Evolutionary conservation across 2,888 invertebrate species (phyloP), one percentile per base, ranked within the genome.

Genomic region (Bellardia bayeri): DNA sequence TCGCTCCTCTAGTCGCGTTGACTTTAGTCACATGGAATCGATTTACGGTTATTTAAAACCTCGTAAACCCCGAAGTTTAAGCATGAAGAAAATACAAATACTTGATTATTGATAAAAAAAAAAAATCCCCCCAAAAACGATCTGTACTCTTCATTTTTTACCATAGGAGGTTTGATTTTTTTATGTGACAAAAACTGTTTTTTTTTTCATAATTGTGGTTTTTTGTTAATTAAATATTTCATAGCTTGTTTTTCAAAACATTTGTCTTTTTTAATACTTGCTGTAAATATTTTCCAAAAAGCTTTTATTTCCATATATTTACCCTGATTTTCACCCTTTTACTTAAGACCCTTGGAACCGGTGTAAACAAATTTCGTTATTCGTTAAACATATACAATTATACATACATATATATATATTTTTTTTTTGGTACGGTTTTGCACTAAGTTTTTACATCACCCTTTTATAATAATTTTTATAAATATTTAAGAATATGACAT

Each of bases 11-110:
- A 92, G 90, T 89, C 92, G 93, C 89, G 89, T 92, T 89, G 93
- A 93, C 90, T 90, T 91, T 88, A 92, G 92, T 90, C 93, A 94
- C 90, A 92, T 94, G 93, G 93, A 93, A 89, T 93, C 93, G 87
- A 93, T 93, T 91, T 93, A 93, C 90, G 93, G 93, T 83, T 94
- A 93, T 90, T 90, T 93, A 71, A 94, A 94, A 89, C 93, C 93
- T 30, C 93, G 93, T 89, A 93, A 93, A 88, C 91, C 92, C 86
- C 92, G 93, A 88, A 93, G 92, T 90, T 92, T 94, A 72, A 93
- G 93, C 87, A 90, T 93, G 86, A 93, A 93, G 90, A 92, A 92
- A 90, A 92, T 93, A 83, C 92, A 93, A 90, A 93, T 93, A 90
- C 92, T 92, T 86, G 93, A 93, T 90, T 93, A 93, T 90, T 93